Percentiles rank a stretch among this genome's conserved stretches.
Conservation (phyloP, 2,797 vertebrate species). For the Cirrhinus molitorella region DNA sequence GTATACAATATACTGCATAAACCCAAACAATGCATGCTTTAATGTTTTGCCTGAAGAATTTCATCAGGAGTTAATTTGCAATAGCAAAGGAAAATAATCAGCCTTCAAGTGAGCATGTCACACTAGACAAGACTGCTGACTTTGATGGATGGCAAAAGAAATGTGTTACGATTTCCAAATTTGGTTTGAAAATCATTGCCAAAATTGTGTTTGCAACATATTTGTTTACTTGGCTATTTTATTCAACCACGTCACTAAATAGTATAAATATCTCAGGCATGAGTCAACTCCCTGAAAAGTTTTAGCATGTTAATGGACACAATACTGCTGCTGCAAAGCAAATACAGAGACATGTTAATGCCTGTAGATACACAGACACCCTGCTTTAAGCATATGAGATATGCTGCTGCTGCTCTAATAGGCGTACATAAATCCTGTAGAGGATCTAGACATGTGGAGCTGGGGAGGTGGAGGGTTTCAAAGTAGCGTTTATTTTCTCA, state of each 20-base stretch:
- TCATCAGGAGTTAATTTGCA: not conserved
- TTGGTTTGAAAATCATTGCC: not conserved
- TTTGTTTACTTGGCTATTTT: not conserved
- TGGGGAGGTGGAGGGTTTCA: too few relatives aligned
- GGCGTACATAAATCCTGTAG: too few relatives aligned
- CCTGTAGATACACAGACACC: too few relatives aligned
- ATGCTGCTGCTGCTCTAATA: too few relatives aligned
- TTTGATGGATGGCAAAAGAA: not conserved
- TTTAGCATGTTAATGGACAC: too few relatives aligned
- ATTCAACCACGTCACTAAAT: not conserved
- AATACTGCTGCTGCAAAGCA: too few relatives aligned
- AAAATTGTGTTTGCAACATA: not conserved
- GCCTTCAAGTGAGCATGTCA: not conserved
- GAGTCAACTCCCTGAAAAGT: too few relatives aligned
- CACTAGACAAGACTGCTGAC: not conserved
- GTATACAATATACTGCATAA: not conserved
- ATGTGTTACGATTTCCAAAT: not conserved
- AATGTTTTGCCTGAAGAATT: not conserved
- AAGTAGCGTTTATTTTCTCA: too few relatives aligned
- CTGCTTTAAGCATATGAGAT: too few relatives aligned
- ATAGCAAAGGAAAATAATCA: not conserved
- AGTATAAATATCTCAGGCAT: too few relatives aligned
- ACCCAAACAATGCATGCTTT: not conserved
- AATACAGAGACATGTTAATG: too few relatives aligned
- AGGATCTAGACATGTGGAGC: too few relatives aligned